These are phyloP conservation scores for Tauraco hartlaubi DNA, from an alignment of 2,797 vertebrate species.

Conservation along the genomic window DNA sequence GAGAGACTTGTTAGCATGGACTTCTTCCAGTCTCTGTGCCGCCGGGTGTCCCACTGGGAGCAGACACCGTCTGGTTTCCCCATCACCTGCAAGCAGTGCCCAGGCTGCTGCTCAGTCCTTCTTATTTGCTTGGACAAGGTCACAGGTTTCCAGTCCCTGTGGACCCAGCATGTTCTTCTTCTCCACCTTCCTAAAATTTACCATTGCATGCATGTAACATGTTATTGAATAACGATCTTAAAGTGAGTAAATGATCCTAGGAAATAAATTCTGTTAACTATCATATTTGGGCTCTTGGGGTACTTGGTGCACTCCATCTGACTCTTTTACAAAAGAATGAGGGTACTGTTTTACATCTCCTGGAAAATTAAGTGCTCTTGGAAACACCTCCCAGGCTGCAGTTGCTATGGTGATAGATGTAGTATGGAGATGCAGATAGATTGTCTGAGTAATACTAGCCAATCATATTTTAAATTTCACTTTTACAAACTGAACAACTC, in stretches of 20 bases:
- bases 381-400: conserved; percentile 28
- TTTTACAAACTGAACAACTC: background rate
- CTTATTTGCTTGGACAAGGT: background rate
- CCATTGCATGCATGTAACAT: fast-evolving
- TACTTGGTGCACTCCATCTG: background rate
- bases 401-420: conserved; percentile 60
- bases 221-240: background rate
- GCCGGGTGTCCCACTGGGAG: background rate
- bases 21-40: fast-evolving
- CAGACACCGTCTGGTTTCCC: background rate
- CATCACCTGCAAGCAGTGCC: fast-evolving
- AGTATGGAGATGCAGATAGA: conserved; percentile 4
- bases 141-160: background rate
- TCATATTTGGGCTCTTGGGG: background rate
- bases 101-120: background rate
- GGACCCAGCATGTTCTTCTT: background rate
- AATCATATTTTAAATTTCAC: background rate
- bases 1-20: background rate
- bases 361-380: conserved; percentile 48
- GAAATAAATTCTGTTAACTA: background rate
- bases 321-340: background rate
- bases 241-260: background rate
- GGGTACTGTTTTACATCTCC: background rate
- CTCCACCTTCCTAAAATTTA: background rate
- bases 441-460: background rate